Evolutionary conservation across 2,797 vertebrate genomes (phyloP).

Genomic region (Epinephelus awoara): DNA sequence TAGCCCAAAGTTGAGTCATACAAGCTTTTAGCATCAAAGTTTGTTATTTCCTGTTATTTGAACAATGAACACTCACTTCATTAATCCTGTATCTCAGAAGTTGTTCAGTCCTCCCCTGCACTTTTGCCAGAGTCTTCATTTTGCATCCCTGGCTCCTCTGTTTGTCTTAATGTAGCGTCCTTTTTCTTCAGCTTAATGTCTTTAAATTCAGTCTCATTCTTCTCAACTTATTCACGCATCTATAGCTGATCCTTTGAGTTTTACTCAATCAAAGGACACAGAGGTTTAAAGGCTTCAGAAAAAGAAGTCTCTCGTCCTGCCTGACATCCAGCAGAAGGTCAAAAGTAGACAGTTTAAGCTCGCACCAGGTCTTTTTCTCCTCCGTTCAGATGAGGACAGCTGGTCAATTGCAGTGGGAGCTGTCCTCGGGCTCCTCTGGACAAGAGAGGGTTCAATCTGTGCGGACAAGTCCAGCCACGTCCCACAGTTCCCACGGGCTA

Average conservation of each 20-base stretch:
- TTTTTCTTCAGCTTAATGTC: conserved; percentile 17
- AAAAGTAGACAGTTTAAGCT: conserved; percentile 9
- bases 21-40: background rate
- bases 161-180: conserved; percentile 5
- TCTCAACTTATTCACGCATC: conserved; percentile 1
- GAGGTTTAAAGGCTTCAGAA: conserved; percentile 16
- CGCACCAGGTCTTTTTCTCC: conserved; percentile 16
- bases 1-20: background rate
- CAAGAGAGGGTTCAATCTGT: conserved; percentile 45
- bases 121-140: conserved; percentile 83
- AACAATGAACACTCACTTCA: conserved; percentile 85
- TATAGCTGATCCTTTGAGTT: background rate
- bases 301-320: conserved; percentile 21
- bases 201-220: conserved; percentile 4
- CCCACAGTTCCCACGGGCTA: conserved; percentile 28
- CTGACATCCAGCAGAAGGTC: conserved; percentile 2
- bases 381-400: conserved; percentile 55
- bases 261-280: background rate
- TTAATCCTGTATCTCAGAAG: conserved; percentile 83
- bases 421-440: conserved; percentile 50
- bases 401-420: conserved; percentile 53
- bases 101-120: conserved; percentile 80
- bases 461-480: conserved; percentile 66
- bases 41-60: conserved; percentile 58
- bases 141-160: conserved; percentile 32